Conservation (phyloP, 2,797 vertebrate genomes). For the Chiroxiphia lanceolata region DNA sequence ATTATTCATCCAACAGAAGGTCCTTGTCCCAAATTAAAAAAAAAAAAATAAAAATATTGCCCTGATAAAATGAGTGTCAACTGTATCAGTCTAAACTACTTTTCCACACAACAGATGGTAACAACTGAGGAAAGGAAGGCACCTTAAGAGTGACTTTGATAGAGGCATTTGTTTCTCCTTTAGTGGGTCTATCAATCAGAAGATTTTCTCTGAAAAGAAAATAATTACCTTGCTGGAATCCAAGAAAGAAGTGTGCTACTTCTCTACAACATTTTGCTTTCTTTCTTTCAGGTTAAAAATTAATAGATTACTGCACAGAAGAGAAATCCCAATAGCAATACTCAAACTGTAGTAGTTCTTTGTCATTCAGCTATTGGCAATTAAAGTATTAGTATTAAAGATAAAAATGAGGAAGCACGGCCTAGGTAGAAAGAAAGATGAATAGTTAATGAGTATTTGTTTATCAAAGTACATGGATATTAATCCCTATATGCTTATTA, state of each 20-base stretch:
- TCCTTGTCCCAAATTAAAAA: background rate
- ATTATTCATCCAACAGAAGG: background rate
- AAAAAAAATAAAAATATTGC: background rate
- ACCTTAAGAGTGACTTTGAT: background rate
- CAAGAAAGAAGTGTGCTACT: background rate
- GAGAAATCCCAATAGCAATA: constrained; percentile 8
- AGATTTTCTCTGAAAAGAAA: background rate
- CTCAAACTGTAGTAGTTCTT: background rate
- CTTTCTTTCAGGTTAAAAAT: constrained; percentile 38
- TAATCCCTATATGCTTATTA: background rate
- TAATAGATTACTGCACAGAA: background rate
- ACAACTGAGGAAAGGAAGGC: background rate
- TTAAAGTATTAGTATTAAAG: background rate
- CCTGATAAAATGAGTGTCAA: background rate
- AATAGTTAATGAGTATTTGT: background rate
- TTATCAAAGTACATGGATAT: background rate
- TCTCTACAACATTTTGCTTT: background rate
- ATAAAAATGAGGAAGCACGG: background rate
- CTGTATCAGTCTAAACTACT: background rate
- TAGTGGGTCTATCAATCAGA: background rate
- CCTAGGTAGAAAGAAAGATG: background rate
- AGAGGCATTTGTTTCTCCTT: background rate
- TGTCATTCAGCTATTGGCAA: background rate
- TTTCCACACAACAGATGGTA: background rate
- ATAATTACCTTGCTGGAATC: background rate